Conservation (phyloP, 2,113 vertebrate genomes). For the Lathamus discolor region DNA sequence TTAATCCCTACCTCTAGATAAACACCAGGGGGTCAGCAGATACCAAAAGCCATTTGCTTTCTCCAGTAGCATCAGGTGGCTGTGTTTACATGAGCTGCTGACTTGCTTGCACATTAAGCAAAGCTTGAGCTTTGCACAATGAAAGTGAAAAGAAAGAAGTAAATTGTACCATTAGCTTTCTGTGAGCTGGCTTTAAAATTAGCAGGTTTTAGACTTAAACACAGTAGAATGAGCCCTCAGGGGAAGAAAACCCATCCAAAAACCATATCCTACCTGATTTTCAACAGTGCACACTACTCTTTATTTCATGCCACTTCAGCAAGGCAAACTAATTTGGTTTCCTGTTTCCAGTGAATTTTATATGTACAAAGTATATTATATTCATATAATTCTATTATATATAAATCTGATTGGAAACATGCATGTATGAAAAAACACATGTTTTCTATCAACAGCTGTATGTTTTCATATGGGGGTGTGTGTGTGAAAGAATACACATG, state of each 20-base stretch:
- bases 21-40: not conserved
- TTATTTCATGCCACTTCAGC: not conserved
- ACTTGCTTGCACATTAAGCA: not conserved
- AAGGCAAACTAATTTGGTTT: not conserved
- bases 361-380: not conserved
- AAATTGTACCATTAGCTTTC: not conserved
- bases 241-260: not conserved
- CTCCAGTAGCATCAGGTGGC: not conserved
- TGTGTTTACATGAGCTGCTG: not conserved
- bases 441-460: not conserved
- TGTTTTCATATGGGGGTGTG: not conserved
- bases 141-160: conserved; percentile 27
- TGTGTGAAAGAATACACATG: not conserved
- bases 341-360: not conserved
- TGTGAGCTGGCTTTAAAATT: conserved; percentile 4
- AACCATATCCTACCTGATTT: not conserved
- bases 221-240: not conserved
- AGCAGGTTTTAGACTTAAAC: not conserved
- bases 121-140: not conserved
- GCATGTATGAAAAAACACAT: not conserved
- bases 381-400: not conserved
- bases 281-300: not conserved
- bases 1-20: not conserved
- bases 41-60: accelerated
- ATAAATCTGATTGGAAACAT: not conserved